Conservation (phyloP, 2,113 vertebrate genomes). For the Ibidorhyncha struthersii region DNA sequence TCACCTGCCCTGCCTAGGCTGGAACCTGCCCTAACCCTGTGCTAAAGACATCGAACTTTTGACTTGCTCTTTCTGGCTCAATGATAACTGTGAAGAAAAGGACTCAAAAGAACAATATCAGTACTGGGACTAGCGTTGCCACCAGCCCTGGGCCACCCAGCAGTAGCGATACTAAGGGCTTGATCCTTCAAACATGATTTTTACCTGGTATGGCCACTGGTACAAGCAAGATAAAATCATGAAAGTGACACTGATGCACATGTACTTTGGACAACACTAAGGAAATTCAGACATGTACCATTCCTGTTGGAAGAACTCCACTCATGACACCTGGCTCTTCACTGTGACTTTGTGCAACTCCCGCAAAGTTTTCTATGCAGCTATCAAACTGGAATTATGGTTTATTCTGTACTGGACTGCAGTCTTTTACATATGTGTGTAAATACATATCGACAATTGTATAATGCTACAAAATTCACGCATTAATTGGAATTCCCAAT, state of each 20-base stretch:
- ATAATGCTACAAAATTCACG: background rate
- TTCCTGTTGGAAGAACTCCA: background rate
- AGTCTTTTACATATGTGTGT: background rate
- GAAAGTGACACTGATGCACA: background rate
- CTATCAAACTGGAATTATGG: background rate
- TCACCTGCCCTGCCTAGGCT: background rate
- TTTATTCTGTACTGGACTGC: background rate
- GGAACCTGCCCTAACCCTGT: background rate
- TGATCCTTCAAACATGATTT: background rate
- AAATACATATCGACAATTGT: background rate
- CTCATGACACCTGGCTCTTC: background rate
- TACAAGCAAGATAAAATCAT: background rate
- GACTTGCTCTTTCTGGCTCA: background rate
- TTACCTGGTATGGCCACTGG: background rate
- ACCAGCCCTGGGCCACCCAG: background rate
- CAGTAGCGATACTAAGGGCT: background rate
- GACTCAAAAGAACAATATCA: background rate
- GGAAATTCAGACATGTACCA: background rate
- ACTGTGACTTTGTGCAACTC: background rate
- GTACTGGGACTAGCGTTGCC: background rate
- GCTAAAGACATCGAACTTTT: accelerated
- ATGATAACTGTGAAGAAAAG: background rate
- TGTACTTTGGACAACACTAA: background rate
- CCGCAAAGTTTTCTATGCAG: background rate
- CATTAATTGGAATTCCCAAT: accelerated